A percentile compares a stretch with the other conserved stretches of the same genome.
phyloP scores from a whole-genome alignment of 1,140 invertebrate species.

The Leptopilina clavipes region DNA sequence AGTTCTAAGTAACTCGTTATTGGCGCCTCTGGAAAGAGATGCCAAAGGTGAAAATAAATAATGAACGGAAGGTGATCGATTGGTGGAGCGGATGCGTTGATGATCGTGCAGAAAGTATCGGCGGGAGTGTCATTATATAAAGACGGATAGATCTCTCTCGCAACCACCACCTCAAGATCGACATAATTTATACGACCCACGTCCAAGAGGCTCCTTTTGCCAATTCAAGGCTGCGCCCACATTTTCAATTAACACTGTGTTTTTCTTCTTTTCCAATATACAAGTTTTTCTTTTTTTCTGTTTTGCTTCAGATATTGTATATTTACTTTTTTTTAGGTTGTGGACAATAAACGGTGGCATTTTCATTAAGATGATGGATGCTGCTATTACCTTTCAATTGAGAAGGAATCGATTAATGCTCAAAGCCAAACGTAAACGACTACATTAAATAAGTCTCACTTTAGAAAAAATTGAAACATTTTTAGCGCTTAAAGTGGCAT shows the following conservation, averaged over 20 bases:
- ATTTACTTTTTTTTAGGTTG: background rate
- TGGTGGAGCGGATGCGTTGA: conserved; percentile 8
- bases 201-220: background rate
- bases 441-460: conserved; percentile 4
- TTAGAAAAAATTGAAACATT: background rate
- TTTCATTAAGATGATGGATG: conserved; percentile 29
- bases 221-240: conserved; percentile 28
- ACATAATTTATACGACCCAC: conserved; percentile 34
- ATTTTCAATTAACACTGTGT: conserved; percentile 33
- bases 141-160: conserved; percentile 24
- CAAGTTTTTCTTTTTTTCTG: background rate
- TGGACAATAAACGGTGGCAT: conserved; percentile 24
- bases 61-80: conserved; percentile 32
- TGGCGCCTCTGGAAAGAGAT: background rate
- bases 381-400: conserved; percentile 1
- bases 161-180: background rate
- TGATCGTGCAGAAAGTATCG: conserved; percentile 23
- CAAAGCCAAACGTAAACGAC: background rate
- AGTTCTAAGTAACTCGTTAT: conserved; percentile 30
- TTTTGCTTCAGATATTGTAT: background rate
- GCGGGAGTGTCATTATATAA: conserved; percentile 12
- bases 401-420: conserved; percentile 12
- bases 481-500: no score
- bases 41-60: conserved; percentile 33
- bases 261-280: conserved; percentile 23